phyloP scores from a whole-genome alignment of 1,140 invertebrate genomes.

The Scaptomyza hsui region DNA sequence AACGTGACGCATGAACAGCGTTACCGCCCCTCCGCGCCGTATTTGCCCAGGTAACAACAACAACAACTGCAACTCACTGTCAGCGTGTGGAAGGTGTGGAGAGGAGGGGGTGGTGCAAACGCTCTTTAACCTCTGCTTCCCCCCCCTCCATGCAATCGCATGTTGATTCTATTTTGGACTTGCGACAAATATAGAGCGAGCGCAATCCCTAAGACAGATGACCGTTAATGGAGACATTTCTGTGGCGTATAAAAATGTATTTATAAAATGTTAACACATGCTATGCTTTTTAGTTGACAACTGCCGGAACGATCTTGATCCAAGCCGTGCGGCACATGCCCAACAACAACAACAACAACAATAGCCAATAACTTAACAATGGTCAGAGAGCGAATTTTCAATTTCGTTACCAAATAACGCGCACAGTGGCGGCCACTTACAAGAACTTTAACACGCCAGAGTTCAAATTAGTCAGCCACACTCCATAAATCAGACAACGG shows the following conservation, averaged over 20 bases:
- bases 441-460: constrained; percentile 65
- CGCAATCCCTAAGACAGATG: constrained; percentile 24
- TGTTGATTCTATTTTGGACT: constrained; percentile 29
- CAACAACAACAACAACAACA: constrained; percentile 18
- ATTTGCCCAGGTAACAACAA: constrained; percentile 1
- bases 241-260: constrained; percentile 3
- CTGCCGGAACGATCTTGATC: constrained; percentile 19
- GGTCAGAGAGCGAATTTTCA: constrained; percentile 12
- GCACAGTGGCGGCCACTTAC: constrained; percentile 46
- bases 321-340: constrained; percentile 26
- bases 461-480: constrained; percentile 79
- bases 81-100: neutral
- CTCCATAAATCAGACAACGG: constrained; percentile 75
- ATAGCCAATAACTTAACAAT: neutral
- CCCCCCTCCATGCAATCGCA: neutral
- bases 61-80: constrained; percentile 4
- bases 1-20: constrained; percentile 42
- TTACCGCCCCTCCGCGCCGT: too few relatives aligned
- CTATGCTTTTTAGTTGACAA: neutral
- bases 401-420: constrained; percentile 11
- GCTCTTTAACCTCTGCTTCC: constrained; percentile 25
- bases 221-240: constrained; percentile 39
- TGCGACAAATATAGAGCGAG: constrained; percentile 38
- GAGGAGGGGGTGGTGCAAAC: neutral
- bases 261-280: constrained; percentile 5